Percentiles rank a stretch among this genome's conserved stretches.
These are phyloP conservation scores for Eretmochelys imbricata DNA, from an alignment of 2,113 vertebrate genomes.

Conservation along the genomic window DNA sequence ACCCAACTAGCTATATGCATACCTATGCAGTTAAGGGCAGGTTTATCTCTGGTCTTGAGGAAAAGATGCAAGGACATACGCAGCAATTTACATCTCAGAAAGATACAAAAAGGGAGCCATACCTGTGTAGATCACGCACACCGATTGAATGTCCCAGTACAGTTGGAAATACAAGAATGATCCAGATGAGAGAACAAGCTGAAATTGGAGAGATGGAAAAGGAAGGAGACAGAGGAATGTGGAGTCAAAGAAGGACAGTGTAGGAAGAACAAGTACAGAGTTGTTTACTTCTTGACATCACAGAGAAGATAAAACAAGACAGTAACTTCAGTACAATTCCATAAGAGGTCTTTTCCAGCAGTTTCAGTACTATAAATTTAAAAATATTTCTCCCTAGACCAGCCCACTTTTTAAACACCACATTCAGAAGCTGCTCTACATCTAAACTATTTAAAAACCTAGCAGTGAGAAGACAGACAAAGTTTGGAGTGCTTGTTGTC, in stretches of 20 bases:
- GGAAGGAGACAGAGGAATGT: not conserved
- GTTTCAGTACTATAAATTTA: not conserved
- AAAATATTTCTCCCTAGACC: fast-evolving
- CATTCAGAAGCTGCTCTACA: not conserved
- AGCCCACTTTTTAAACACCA: not conserved
- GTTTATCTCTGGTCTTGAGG: not conserved
- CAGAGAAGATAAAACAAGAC: not conserved
- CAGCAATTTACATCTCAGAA: not conserved
- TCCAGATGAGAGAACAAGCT: not conserved
- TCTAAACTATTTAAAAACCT: not conserved
- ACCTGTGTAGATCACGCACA: not conserved
- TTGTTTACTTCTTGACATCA: not conserved
- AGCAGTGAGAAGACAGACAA: not conserved
- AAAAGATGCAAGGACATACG: not conserved
- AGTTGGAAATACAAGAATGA: not conserved
- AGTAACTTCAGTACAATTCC: not conserved
- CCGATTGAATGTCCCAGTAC: not conserved
- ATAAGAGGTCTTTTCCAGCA: not conserved
- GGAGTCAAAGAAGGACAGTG: not conserved
- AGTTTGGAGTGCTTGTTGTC: fast-evolving
- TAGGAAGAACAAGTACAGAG: not conserved
- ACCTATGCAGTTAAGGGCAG: not conserved
- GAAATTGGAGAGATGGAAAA: not conserved
- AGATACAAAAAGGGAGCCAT: not conserved
- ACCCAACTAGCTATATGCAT: no score